Evolutionary conservation across 2,113 vertebrate genomes (phyloP).

Genomic region (Tricholaema leucomelas): DNA sequence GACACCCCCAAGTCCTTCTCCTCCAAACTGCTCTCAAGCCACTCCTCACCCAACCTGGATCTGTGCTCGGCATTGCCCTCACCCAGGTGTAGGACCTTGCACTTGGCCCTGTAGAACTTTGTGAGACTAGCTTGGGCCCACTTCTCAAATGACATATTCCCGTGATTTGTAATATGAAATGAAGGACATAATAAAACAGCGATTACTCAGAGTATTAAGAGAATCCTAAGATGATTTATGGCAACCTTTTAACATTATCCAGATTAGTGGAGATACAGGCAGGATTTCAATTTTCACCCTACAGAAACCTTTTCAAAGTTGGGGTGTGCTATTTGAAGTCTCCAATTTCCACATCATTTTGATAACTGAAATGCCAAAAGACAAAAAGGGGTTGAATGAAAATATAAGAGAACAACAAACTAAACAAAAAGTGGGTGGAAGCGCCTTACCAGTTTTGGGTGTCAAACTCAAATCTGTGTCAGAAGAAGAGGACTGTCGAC

Average conservation of each 20-base stretch:
- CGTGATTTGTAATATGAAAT: slow-evolving; percentile 52
- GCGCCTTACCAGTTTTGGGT: slow-evolving; percentile 99
- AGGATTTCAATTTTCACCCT: neutral
- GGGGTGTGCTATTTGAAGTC: slow-evolving; percentile 10
- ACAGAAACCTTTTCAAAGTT: slow-evolving; percentile 19
- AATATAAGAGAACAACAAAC: slow-evolving; percentile 70
- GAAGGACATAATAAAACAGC: slow-evolving; percentile 66
- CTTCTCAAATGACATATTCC: neutral
- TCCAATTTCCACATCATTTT: slow-evolving; percentile 57
- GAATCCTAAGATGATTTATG: neutral
- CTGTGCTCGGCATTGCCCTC: too few relatives aligned
- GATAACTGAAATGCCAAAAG: slow-evolving; percentile 69
- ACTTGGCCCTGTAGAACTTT: too few relatives aligned
- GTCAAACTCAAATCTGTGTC: slow-evolving; percentile 99
- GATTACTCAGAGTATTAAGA: slow-evolving; percentile 1
- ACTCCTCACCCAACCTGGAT: too few relatives aligned
- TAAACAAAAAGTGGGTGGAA: slow-evolving; percentile 75
- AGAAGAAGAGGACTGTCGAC: slow-evolving; percentile 99
- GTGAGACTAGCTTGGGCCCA: too few relatives aligned
- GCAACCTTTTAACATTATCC: neutral
- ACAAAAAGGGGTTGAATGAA: slow-evolving; percentile 70
- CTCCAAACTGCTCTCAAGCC: too few relatives aligned
- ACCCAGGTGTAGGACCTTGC: too few relatives aligned
- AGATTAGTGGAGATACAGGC: neutral
- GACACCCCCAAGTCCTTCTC: too few relatives aligned